These are phyloP conservation scores for Mimumesa dahlbomi DNA, from an alignment of 2,888 invertebrate genomes.

Conservation along the genomic window DNA sequence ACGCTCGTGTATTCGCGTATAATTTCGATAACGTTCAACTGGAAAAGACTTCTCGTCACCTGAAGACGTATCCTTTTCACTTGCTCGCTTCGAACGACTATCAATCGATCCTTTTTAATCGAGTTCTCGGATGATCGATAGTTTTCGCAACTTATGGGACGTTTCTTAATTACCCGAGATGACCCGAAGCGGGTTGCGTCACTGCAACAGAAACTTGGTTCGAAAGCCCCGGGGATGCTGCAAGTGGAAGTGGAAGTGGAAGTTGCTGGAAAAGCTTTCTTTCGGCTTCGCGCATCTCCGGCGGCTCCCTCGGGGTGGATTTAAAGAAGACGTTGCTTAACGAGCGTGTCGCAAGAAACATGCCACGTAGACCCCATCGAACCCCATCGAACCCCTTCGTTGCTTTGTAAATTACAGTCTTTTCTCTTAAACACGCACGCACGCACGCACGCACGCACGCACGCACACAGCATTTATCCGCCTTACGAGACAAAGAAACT, in stretches of 20 bases:
- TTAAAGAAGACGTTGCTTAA: conserved; percentile 36
- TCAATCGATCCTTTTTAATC: neutral
- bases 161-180: conserved; percentile 25
- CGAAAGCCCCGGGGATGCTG: conserved; percentile 7
- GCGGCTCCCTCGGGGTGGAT: conserved; percentile 30
- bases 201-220: neutral
- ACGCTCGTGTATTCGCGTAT: conserved; percentile 56
- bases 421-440: too few species aligned
- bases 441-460: too few species aligned
- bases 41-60: conserved; percentile 40
- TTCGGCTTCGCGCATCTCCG: neutral
- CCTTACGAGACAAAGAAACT: too few species aligned
- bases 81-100: neutral
- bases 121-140: too few species aligned
- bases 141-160: conserved; percentile 25
- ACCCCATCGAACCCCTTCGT: too few species aligned
- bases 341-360: neutral
- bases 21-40: conserved; percentile 54
- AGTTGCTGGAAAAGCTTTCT: too few species aligned
- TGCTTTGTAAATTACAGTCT: too few species aligned
- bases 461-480: too few species aligned
- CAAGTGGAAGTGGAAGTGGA: too few species aligned
- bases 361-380: too few species aligned
- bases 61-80: conserved; percentile 77
- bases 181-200: neutral